Percentiles rank a stretch among this genome's conserved stretches.
Evolutionary conservation across 2,797 vertebrate species (phyloP).

Genomic region (Podarcis lilfordi): DNA sequence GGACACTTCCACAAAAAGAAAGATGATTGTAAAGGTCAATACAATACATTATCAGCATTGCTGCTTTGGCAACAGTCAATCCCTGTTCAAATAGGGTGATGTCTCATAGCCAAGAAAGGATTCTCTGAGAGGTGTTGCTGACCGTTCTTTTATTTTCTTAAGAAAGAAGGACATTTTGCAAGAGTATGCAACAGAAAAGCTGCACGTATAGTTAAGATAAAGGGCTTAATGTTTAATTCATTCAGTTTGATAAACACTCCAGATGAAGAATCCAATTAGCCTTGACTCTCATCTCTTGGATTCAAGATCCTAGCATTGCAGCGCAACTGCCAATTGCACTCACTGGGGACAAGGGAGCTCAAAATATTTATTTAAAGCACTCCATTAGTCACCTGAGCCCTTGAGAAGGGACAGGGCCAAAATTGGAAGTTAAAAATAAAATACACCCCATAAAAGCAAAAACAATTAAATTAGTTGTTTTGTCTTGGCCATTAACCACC

Average conservation of each 20-base stretch:
- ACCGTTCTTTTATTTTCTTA: no score
- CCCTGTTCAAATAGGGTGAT: neutral
- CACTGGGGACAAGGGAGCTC: no score
- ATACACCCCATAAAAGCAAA: neutral
- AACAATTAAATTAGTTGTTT: neutral
- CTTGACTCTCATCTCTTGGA: neutral
- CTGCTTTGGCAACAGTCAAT: neutral
- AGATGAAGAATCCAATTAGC: slow-evolving; percentile 18
- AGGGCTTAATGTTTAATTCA: slow-evolving; percentile 8
- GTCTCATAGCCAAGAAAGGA: neutral
- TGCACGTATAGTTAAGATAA: neutral
- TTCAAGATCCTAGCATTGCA: neutral
- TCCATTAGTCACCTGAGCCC: no score
- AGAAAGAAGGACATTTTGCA: neutral
- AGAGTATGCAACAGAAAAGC: neutral
- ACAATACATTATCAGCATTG: no score
- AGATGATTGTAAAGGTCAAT: neutral
- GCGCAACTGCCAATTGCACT: neutral
- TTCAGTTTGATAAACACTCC: neutral
- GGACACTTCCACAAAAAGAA: neutral
- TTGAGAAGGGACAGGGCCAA: neutral
- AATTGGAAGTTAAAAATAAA: neutral
- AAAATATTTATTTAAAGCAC: neutral
- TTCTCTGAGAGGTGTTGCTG: neutral
- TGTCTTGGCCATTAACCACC: neutral